Conservation (phyloP, 2,113 vertebrate species). For the Stictonetta naevosa region DNA sequence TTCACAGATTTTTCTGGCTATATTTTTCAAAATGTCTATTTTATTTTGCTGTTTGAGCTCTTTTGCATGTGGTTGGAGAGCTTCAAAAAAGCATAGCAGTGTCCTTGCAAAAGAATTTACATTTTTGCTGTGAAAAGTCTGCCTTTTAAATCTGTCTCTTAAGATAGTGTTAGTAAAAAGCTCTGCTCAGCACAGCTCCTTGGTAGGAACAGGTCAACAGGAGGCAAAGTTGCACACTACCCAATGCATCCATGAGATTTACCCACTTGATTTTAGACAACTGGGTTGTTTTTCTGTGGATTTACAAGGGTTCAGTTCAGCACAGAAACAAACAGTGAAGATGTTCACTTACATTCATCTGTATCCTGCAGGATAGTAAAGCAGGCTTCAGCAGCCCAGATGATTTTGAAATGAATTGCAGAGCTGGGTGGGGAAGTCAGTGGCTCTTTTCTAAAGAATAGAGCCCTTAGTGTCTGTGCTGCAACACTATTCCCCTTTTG, state of each 20-base stretch:
- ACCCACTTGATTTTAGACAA: neutral
- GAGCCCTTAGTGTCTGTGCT: constrained; percentile 30
- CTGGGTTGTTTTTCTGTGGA: neutral
- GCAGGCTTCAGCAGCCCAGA: constrained; percentile 3
- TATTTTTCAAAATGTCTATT: neutral
- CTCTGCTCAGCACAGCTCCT: neutral
- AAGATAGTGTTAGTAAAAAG: neutral
- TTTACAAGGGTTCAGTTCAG: neutral
- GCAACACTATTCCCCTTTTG: constrained; percentile 55
- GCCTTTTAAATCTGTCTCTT: neutral
- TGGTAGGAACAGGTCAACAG: neutral
- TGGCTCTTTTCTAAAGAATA: constrained; percentile 52
- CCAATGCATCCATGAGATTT: neutral
- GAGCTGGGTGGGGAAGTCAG: constrained; percentile 50
- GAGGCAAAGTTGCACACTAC: neutral
- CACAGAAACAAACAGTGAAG: neutral
- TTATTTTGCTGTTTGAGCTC: neutral
- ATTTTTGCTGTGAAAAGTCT: neutral
- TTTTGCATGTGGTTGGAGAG: neutral
- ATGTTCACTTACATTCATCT: neutral
- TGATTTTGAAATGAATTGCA: constrained; percentile 33
- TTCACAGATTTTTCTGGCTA: neutral
- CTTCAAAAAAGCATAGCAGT: neutral
- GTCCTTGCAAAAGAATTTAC: neutral
- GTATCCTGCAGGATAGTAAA: constrained; percentile 5